Conservation (phyloP, 1,140 invertebrate species). For the Apis dorsata region DNA sequence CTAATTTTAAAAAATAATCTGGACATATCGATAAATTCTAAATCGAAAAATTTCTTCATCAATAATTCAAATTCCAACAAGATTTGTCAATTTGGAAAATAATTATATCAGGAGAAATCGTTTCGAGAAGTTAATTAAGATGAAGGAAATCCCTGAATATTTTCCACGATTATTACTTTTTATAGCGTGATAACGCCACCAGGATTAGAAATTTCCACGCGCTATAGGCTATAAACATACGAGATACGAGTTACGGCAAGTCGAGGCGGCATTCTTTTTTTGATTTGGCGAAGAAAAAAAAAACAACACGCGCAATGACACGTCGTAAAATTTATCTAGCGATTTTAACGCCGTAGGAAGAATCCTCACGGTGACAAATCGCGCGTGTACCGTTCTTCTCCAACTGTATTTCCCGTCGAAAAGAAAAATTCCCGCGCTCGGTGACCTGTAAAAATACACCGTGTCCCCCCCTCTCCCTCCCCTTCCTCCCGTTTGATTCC, state of each 20-base stretch:
- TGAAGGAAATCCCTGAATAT: too few species aligned
- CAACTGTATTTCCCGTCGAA: conserved; percentile 38
- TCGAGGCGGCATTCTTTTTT: conserved; percentile 18
- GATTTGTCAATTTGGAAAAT: too few species aligned
- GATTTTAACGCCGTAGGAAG: conserved; percentile 35
- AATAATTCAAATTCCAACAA: too few species aligned
- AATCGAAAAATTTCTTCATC: too few species aligned
- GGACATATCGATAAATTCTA: too few species aligned
- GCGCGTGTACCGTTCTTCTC: conserved; percentile 23
- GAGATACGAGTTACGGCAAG: conserved; percentile 36
- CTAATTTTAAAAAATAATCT: too few species aligned
- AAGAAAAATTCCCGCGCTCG: conserved; percentile 28
- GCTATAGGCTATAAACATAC: conserved; percentile 11
- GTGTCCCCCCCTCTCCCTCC: neutral
- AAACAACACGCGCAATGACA: conserved; percentile 35
- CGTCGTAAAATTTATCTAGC: conserved; percentile 45
- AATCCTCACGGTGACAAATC: conserved; percentile 33
- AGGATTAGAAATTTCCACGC: too few species aligned
- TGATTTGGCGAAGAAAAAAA: neutral
- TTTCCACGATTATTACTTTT: too few species aligned
- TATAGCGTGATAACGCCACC: too few species aligned
- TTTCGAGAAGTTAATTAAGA: too few species aligned
- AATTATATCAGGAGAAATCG: too few species aligned
- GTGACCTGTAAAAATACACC: conserved; percentile 40
- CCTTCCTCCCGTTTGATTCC: neutral